A percentile compares a stretch with the other conserved stretches of the same genome.
Conservation (phyloP, 2,888 invertebrate species). For the Lutraria lutraria region DNA sequence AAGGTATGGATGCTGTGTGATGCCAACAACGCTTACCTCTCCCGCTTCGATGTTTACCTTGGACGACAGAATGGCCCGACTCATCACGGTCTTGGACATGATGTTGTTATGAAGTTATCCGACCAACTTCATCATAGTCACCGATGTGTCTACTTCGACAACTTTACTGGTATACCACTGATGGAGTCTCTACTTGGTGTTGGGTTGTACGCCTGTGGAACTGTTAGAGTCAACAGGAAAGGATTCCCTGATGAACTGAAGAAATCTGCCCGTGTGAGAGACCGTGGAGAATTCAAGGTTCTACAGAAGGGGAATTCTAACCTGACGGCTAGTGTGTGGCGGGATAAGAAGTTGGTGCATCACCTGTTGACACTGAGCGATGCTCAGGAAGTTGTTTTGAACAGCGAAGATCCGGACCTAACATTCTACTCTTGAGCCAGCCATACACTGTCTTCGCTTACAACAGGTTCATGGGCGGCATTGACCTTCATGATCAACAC, state of each 20-base stretch:
- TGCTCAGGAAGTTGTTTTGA: background rate
- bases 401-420: too few species aligned
- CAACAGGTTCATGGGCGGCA: slow-evolving; percentile 65
- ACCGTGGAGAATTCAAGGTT: slow-evolving; percentile 42
- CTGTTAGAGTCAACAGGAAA: slow-evolving; percentile 34
- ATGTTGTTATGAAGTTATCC: slow-evolving; percentile 38
- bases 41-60: slow-evolving; percentile 43
- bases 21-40: slow-evolving; percentile 34
- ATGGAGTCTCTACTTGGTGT: slow-evolving; percentile 27
- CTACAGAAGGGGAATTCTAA: slow-evolving; percentile 37
- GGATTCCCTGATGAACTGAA: slow-evolving; percentile 53
- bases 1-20: slow-evolving; percentile 52
- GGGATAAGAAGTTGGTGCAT: slow-evolving; percentile 51
- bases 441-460: slow-evolving; percentile 48
- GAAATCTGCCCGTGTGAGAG: slow-evolving; percentile 39
- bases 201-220: slow-evolving; percentile 57
- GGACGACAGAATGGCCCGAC: slow-evolving; percentile 32
- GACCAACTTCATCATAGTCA: slow-evolving; percentile 8
- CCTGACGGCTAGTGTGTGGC: slow-evolving; percentile 47
- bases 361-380: slow-evolving; percentile 50
- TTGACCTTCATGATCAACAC: slow-evolving; percentile 65
- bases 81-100: slow-evolving; percentile 50
- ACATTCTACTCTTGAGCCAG: slow-evolving; percentile 43
- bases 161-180: too few species aligned
- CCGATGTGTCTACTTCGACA: slow-evolving; percentile 32